Evolutionary conservation across 30 jellyfish, hydroid and myxozoan species (phyloP), one percentile per base, ranked within the genome.

Genomic region (Nemopilema nomurai): DNA sequence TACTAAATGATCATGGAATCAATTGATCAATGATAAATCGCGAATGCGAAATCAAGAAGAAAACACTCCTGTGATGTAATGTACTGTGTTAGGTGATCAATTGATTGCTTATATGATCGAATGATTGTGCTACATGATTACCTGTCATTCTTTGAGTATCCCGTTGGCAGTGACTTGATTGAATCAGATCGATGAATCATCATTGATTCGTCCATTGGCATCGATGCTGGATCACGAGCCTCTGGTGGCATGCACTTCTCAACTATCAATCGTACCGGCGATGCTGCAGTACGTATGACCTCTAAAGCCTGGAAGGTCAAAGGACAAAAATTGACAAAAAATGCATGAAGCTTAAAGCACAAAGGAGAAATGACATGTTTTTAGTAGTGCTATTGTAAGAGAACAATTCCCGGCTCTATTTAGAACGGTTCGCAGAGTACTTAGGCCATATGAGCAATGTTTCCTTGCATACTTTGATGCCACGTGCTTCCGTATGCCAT

Each of bases 191-290:
- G 90, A 29, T 78, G 82, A 1, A 91, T 69, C 77, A 57, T 65
- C 62, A 49, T 74, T 33, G 23, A 41, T 49, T 62, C 91, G 72
- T 51, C 82, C 31, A 51, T 28, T 66, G 53, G 90, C 32, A 57
- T 49, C 65, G 41, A 72, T 0, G 73, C 19, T 31, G 51, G 67
- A 21, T 80, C 89, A 18, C 89, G 69, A 9, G 63, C 51, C 25
- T 76, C 89, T 51, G 96, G 96, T 30, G 98, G 86, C 49, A 87
- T 73, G 83, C 96, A 91, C 66, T 91, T 91, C 67, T 91, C 98
- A 51, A 87, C 29, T 20, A 91, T 91, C 53, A 91, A 62, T 63
- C 72, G 76, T 21, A 91, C 98, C 0, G 98, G 98, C 17, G 96
- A 86, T 8, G 85, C 75, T 0, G 98, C 91, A 16, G 80, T 86